Base-by-base conservation (phyloP, 2,888 invertebrate species). In the Pristionchus arcanus region DNA sequence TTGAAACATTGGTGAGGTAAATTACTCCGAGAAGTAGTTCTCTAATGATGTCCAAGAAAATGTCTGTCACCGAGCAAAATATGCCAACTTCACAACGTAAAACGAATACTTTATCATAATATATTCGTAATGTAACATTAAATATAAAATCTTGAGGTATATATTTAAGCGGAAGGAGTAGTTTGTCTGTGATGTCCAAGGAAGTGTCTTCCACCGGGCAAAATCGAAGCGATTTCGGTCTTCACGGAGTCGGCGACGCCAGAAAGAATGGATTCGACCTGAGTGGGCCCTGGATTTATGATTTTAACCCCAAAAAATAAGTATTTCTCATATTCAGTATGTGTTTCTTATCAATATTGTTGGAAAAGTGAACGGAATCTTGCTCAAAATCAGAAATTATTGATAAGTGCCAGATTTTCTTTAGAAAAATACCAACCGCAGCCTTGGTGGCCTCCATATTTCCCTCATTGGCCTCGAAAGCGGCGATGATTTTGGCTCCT, bases 191-290 rank as follows among this genome's bases (percentile, higher is more conserved):
- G 74, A 25, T 77, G 74, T 16, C 37, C 25, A 0, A 37, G 21
- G 74, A 77, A 77, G 42, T 77, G 74, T 77, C 42, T 77, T 16
- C 74, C 74, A 42, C 74, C 74, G 42, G 74, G 74, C 0, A 77
- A 25, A 77, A 77, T 77, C 37, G 74, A 77, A 0, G 42, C 74
- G 5, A 77, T 37, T 25, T 77, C 74, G 9, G n/a, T 25, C 42
- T 77, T 77, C 25, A 77, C 74, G 5, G 74, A 77, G 25, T 77
- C 74, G 42, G 74, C 37, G 74, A 77, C 74, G 21, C 9, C 25
- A 25, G 74, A 77, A 7, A 77, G 74, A 28, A 77, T 77, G 21
- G n/a, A 28, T n/a, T 68, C 68, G n/a, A 68, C 31, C 68, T 68
- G 31, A 28, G n/a, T 68, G 42, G 42, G 42, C 42, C 42, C 42